Base-by-base conservation (phyloP, 2,888 invertebrate genomes). In the Eledone cirrhosa region DNA sequence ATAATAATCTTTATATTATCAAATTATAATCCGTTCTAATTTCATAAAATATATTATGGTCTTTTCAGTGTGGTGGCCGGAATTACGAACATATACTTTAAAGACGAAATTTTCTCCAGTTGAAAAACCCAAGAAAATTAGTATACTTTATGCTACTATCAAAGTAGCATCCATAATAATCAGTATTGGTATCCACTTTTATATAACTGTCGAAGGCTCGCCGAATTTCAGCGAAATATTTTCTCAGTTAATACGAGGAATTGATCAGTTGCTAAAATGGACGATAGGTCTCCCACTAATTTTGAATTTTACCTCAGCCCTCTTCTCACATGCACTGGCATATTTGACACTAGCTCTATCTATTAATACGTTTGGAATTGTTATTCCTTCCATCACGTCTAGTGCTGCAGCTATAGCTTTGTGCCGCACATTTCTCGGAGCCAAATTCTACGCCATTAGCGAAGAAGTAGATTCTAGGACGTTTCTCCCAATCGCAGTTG, bases 311-410 rank as follows among this genome's bases (percentile, higher is more conserved):
- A 16, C 63, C 19, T 80, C 80, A 47, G 80, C 79, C 14, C 33
- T 84, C 14, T 19, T 80, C 22, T 80, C 81, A 1, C 83, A 82
- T 65, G 69, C 79, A 14, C 47, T 82, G 22, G 80, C 83, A 33
- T 80, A 80, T 14, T 33, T 81, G 13, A 80, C 83, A 0, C 77
- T 84, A 16, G 81, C 80, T 41, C 80, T 82, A 78, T 82, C 81
- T 22, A 69, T 83, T n/a, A 80, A 82, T 8, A 78, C 81, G 19
- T 80, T 81, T 7, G 82, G 82, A 3, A 79, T 84, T 4, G 79
- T 80, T 29, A 29, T 83, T 8, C 82, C 84, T 14, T 63, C 79
- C 11, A 24, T 84, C 13, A 29, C 82, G 22, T 80, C 83, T 48
- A 82, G 81, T 2, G 79, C 81, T 7, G 27, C 77, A 19, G 63